Evolutionary conservation across 1,140 invertebrate species (phyloP), one percentile per base, ranked within the genome.

Genomic region (Propsilocerus akamusi): DNA sequence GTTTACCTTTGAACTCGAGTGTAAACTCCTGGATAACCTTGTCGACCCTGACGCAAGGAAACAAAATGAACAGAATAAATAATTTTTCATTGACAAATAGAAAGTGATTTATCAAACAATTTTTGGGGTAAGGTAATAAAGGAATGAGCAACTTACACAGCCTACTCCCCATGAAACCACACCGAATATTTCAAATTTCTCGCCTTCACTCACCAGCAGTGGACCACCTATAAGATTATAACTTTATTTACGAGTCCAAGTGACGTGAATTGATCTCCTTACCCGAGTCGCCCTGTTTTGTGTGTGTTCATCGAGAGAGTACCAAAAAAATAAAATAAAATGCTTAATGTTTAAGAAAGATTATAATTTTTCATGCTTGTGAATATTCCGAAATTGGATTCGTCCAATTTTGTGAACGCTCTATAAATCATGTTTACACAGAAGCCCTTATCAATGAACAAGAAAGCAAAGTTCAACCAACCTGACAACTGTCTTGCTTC

Each of bases 401-500:
- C n/a, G n/a, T n/a, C n/a, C n/a, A n/a, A n/a, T n/a, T n/a, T n/a
- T n/a, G n/a, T n/a, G n/a, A n/a, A n/a, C n/a, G n/a, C n/a, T n/a
- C n/a, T n/a, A n/a, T n/a, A n/a, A n/a, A n/a, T n/a, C n/a, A n/a
- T n/a, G n/a, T n/a, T n/a, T n/a, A n/a, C n/a, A 54, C 82, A 85
- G 58, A 87, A 83, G 3, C 85, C 85, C 68, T 83, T 30, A 47
- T 23, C 5, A 47, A n/a, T 46, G 11, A 23, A 14, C 14, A 17
- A 46, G 3, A 46, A 20, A 20, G 3, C 22, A 17, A 46, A 46
- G 22, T 20, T 23, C 22, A 26, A 55, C 83, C 81, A 2, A 81
- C 81, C 67, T 78, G 86, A 58, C 86, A 91, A 0, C 85, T 87
- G 65, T 91, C 86, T 55, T 81, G 78, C 7, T 74, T 76, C 23